Conservation (phyloP, 2,113 vertebrate genomes). For the Vidua macroura region DNA sequence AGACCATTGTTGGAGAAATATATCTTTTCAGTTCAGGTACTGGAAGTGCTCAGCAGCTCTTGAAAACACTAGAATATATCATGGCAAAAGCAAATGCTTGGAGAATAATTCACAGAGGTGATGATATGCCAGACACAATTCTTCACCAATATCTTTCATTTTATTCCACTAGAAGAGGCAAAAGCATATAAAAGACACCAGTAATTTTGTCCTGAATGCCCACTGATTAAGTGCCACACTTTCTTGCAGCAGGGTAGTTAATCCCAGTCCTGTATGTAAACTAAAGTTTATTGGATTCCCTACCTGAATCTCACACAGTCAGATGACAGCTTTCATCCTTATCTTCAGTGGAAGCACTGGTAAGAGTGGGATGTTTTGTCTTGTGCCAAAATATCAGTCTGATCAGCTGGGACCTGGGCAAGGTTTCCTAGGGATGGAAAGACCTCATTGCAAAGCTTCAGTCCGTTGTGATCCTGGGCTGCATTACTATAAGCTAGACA, state of each 20-base stretch:
- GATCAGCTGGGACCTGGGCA: neutral
- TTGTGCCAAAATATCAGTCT: neutral
- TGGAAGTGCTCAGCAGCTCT: neutral
- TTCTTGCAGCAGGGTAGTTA: neutral
- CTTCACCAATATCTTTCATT: neutral
- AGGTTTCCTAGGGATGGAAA: neutral
- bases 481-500: neutral
- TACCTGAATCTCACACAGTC: neutral
- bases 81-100: neutral
- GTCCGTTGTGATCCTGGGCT: neutral
- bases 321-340: neutral
- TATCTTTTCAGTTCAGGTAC: neutral
- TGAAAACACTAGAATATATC: neutral
- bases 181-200: neutral
- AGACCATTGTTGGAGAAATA: neutral
- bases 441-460: neutral
- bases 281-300: neutral
- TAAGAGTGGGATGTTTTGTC: neutral
- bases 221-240: neutral
- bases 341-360: neutral
- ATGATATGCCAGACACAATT: neutral
- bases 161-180: neutral
- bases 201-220: neutral
- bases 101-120: neutral
- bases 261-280: neutral